Evolutionary conservation across 1,140 invertebrate species (phyloP), one percentile per base, ranked within the genome.

Genomic region (Acromyrmex echinatior): DNA sequence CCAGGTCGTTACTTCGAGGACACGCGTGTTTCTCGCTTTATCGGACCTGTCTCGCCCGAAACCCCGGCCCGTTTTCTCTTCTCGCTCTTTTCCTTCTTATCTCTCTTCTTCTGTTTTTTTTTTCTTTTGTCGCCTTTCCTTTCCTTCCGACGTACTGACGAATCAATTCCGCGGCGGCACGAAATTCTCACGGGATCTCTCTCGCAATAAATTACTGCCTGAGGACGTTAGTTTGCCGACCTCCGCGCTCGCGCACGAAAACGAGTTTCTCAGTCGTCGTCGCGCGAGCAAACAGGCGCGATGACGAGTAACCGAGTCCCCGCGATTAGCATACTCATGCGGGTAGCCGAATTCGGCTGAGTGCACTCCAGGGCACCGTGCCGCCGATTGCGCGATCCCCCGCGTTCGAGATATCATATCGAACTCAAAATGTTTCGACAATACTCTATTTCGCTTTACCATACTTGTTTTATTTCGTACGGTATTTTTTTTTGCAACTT

Each of bases 321-420:
- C 18, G 53, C 63, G 77, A 91, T 91, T 91, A 90, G 77, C 86
- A 90, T 90, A 91, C 60, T 88, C 63, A 90, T 90, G 88, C 89
- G 89, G 89, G 89, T 79, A 90, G 10, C 62, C 77, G 65, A 91
- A 91, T 90, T 91, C 77, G 70, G 31, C 80, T 58, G 78, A 84
- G 51, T 90, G 85, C 78, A 77, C 71, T 73, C 56, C 18, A 58
- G 25, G 10, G 21, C 28, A 77, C 14, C 58, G 28, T 62, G 45
- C 62, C 77, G 31, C 80, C 77, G 58, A 91, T 88, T 87, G 68
- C 68, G 66, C 88, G 51, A 88, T 88, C 51, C 63, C 82, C 18
- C 28, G 16, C 51, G n/a, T 58, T 18, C 12, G 31, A 77, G 16
- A 62, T 25, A 9, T 2, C 28, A 74, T 45, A 45, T 31, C 28